Evolutionary conservation across 2,113 vertebrate species (phyloP), one percentile per base, ranked within the genome.

Genomic region (Chaetodon trifascialis): DNA sequence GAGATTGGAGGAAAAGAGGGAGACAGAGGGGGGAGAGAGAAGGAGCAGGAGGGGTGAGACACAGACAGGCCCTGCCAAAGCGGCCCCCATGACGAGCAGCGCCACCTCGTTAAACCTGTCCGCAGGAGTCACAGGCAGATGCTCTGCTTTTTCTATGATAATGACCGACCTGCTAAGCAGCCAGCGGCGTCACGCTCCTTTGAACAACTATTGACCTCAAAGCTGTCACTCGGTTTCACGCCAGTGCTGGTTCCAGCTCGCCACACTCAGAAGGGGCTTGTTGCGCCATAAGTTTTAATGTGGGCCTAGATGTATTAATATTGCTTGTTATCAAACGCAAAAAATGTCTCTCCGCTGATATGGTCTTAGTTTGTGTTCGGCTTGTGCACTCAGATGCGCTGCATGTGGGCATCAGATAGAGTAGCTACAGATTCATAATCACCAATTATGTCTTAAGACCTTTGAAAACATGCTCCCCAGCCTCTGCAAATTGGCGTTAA

Each of bases 41-140:
- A 46, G 67, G 52, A 59, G 82, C 58, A 51, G 75, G 40, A 69
- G 68, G 69, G 63, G 64, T 8, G 60, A 73, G 76, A 77, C 62
- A 79, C 56, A 73, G 81, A 79, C 79, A 76, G 68, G 51, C 63
- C 68, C 54, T 86, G 90, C 90, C 88, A 91, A 88, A 64, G 72
- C 58, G 16, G 55, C 67, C 79, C 80, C 78, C 73, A 58, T 84
- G 84, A 91, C 80, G 73, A 88, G 88, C 82, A 56, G 78, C 60
- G 58, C 71, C 86, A 88, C 90, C 92, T 93, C 77, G 89, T 93
- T 93, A 91, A 90, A 91, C 86, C 88, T 74, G 89, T 88, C 88
- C 86, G 82, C 71, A 46, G 64, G 86, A 89, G 84, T 90, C 87
- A 66, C 83, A 75, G 93, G 88, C 90, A 91, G 88, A 91, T 88